A percentile compares a stretch with the other conserved stretches of the same genome.
phyloP scores from a whole-genome alignment of 64 coral and sea anemone genomes.

The Dendrophyllia cribrosa region DNA sequence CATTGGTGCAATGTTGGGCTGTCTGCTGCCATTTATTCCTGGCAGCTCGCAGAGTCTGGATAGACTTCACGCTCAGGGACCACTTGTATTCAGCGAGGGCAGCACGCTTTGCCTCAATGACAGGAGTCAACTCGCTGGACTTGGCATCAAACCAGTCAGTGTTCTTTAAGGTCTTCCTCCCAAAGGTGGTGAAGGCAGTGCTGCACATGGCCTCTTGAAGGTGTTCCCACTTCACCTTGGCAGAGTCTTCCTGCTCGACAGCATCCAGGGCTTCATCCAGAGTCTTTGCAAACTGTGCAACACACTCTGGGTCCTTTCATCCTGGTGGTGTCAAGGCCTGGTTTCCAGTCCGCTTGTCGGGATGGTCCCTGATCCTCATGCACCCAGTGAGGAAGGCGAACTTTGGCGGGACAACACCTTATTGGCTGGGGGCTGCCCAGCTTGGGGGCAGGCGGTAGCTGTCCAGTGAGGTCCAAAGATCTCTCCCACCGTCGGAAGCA shows the following conservation, averaged over 20 bases:
- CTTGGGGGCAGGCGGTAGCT: constrained; percentile 65
- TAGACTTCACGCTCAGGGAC: background rate
- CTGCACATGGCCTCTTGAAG: background rate
- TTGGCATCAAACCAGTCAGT: constrained; percentile 51
- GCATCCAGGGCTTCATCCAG: background rate
- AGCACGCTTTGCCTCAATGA: constrained; percentile 12
- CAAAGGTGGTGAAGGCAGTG: constrained; percentile 54
- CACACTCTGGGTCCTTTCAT: background rate
- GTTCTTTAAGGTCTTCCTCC: background rate
- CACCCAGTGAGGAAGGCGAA: constrained; percentile 49
- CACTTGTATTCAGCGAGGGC: constrained; percentile 12
- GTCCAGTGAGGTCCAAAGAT: constrained; percentile 37
- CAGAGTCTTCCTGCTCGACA: background rate
- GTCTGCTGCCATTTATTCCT: background rate
- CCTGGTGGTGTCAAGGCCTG: constrained; percentile 22
- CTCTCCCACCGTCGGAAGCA: constrained; percentile 59
- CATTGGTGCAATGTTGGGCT: constrained; percentile 6
- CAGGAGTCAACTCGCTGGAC: constrained; percentile 23
- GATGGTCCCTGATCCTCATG: constrained; percentile 8
- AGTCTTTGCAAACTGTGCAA: constrained; percentile 16
- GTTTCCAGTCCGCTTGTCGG: constrained; percentile 14
- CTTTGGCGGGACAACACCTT: constrained; percentile 39
- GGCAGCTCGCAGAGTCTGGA: constrained; percentile 4
- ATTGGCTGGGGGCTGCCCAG: constrained; percentile 68
- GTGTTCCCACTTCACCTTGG: background rate